A percentile compares a stretch with the other conserved stretches of the same genome.
phyloP scores from a whole-genome alignment of 2,888 invertebrate genomes.

The Euzetes globulus region DNA sequence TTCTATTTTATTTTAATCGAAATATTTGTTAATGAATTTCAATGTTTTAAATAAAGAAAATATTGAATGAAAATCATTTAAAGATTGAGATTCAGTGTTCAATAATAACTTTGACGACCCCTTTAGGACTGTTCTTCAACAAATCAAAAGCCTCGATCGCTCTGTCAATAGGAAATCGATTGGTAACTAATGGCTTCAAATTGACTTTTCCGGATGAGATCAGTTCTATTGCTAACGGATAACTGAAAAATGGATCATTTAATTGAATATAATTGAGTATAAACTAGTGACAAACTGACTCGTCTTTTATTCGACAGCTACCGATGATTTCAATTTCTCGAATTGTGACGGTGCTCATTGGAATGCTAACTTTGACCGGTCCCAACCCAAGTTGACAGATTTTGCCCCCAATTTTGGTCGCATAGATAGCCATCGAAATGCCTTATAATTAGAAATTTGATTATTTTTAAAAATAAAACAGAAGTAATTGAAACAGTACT shows the following conservation, averaged over 20 bases:
- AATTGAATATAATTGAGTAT: background rate
- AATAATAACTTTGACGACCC: conserved; percentile 33
- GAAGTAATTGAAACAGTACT: conserved; percentile 64
- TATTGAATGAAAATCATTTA: too few species aligned
- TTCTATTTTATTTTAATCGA: background rate
- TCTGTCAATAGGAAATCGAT: conserved; percentile 38
- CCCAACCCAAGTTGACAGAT: conserved; percentile 36
- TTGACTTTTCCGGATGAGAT: conserved; percentile 39
- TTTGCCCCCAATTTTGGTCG: conserved; percentile 33
- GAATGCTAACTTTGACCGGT: conserved; percentile 9
- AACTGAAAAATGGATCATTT: conserved; percentile 31
- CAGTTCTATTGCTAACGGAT: conserved; percentile 40
- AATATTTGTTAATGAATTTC: background rate
- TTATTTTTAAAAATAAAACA: conserved; percentile 55
- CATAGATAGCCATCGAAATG: conserved; percentile 61
- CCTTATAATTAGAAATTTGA: conserved; percentile 44
- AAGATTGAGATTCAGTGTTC: background rate
- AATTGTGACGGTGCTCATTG: conserved; percentile 32
- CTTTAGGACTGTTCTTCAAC: conserved; percentile 35
- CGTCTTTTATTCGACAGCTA: conserved; percentile 1
- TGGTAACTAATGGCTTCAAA: conserved; percentile 42
- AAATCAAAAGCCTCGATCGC: conserved; percentile 46
- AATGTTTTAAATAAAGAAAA: background rate
- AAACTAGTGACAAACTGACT: background rate
- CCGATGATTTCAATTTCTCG: conserved; percentile 36